These are phyloP conservation scores for Drosophila obscura DNA, from an alignment of 1,140 invertebrate genomes.

Conservation along the genomic window DNA sequence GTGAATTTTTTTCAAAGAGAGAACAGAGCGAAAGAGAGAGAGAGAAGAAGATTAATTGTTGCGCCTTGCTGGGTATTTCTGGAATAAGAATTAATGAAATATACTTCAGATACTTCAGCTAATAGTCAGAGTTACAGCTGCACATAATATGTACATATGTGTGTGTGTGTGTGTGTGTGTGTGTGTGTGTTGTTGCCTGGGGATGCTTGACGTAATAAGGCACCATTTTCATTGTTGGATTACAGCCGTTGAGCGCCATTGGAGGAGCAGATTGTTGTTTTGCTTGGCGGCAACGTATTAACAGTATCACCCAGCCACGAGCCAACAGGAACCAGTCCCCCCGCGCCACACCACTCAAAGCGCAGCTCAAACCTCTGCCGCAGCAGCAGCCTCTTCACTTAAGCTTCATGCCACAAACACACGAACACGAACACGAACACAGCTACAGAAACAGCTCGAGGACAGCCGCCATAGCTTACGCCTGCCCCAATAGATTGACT, in stretches of 20 bases:
- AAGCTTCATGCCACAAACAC: not conserved
- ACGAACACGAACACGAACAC: not conserved
- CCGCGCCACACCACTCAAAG: too few relatives aligned
- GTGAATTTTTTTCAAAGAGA: too few relatives aligned
- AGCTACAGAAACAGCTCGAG: not conserved
- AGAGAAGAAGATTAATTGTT: too few relatives aligned
- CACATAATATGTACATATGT: too few relatives aligned
- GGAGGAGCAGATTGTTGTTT: slow-evolving; percentile 31
- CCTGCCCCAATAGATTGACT: slow-evolving; percentile 25
- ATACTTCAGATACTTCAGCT: too few relatives aligned
- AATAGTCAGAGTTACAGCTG: too few relatives aligned
- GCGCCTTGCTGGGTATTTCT: too few relatives aligned
- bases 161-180: too few relatives aligned
- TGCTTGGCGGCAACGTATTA: slow-evolving; percentile 29
- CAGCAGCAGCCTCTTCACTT: slow-evolving; percentile 8
- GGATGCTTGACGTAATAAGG: slow-evolving; percentile 17
- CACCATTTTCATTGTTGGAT: slow-evolving; percentile 32
- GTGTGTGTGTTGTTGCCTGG: too few relatives aligned
- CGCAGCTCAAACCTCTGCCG: too few relatives aligned
- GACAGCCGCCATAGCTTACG: slow-evolving; percentile 28
- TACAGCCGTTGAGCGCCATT: not conserved
- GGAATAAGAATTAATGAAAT: too few relatives aligned
- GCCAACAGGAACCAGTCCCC: not conserved
- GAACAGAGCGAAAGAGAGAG: too few relatives aligned
- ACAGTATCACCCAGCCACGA: slow-evolving; percentile 29